phyloP scores from a whole-genome alignment of 2,888 invertebrate genomes.

The Liodrosophila aerea region DNA sequence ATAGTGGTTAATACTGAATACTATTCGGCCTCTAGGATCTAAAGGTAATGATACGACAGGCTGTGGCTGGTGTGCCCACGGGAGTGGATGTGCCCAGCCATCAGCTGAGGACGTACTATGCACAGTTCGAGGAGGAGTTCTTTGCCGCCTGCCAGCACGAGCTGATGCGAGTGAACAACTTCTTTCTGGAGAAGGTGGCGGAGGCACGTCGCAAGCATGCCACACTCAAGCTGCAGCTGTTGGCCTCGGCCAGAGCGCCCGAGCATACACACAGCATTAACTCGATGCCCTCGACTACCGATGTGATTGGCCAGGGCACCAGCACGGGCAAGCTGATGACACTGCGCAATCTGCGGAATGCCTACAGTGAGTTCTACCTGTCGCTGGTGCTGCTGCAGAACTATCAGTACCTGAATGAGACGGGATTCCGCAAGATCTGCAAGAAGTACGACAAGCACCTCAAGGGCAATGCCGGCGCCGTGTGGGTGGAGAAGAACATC shows the following conservation, averaged over 20 bases:
- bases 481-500: conserved; percentile 94
- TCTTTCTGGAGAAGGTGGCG: conserved; percentile 97
- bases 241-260: conserved; percentile 25
- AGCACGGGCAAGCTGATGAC: conserved; percentile 45
- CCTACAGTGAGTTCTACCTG: conserved; percentile 98
- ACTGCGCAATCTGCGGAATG: conserved; percentile 86
- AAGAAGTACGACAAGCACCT: conserved; percentile 98
- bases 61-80: conserved; percentile 89
- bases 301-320: too few species aligned
- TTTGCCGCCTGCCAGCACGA: conserved; percentile 96
- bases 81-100: too few species aligned
- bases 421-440: conserved; percentile 98
- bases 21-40: conserved; percentile 84
- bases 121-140: conserved; percentile 95
- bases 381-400: conserved; percentile 97
- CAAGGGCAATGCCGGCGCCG: conserved; percentile 90
- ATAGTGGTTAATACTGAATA: not conserved
- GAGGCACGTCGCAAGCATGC: conserved; percentile 97
- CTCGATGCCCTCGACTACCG: conserved; percentile 23
- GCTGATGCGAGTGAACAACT: conserved; percentile 96
- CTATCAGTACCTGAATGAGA: conserved; percentile 97
- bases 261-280: conserved; percentile 26
- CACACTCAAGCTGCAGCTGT: conserved; percentile 85
- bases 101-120: conserved; percentile 85
- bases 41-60: conserved; percentile 94